These are phyloP conservation scores for Umimayanthus chanpuru DNA, from an alignment of 92 coral and sea anemone genomes.

Conservation along the genomic window DNA sequence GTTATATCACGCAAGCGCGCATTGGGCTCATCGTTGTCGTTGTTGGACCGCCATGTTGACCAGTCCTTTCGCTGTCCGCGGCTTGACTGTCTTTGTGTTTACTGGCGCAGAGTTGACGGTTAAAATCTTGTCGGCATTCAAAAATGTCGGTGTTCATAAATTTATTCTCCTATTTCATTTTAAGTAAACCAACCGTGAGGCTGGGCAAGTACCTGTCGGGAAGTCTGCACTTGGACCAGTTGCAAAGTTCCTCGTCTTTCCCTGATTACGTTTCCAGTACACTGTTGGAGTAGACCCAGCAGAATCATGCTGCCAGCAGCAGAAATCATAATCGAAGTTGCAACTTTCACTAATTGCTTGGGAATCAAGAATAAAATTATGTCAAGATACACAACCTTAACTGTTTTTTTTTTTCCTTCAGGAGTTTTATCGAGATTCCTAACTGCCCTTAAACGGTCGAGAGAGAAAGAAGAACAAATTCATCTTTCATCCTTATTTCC, in stretches of 20 bases:
- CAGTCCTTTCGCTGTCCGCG: too few species aligned
- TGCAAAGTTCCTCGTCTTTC: background rate
- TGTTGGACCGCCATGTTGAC: too few species aligned
- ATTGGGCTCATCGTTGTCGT: too few species aligned
- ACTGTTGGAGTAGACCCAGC: background rate
- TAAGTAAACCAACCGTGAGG: background rate
- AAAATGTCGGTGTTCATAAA: background rate
- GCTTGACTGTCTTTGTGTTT: too few species aligned
- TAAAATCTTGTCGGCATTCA: background rate
- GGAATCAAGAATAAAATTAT: background rate
- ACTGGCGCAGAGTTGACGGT: background rate
- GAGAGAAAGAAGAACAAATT: too few species aligned
- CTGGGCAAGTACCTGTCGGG: conserved; percentile 29
- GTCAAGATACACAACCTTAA: too few species aligned
- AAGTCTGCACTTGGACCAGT: conserved; percentile 38
- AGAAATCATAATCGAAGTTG: conserved; percentile 15
- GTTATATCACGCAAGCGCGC: too few species aligned
- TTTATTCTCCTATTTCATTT: background rate
- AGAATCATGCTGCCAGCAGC: conserved; percentile 9
- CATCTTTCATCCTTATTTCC: background rate
- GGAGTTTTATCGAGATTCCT: background rate
- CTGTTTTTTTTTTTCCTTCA: background rate
- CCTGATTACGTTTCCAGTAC: background rate
- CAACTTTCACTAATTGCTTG: conserved; percentile 3
- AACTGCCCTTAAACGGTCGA: background rate